These are phyloP conservation scores for Cantharis rustica DNA, from an alignment of 2,888 invertebrate genomes.

Conservation along the genomic window DNA sequence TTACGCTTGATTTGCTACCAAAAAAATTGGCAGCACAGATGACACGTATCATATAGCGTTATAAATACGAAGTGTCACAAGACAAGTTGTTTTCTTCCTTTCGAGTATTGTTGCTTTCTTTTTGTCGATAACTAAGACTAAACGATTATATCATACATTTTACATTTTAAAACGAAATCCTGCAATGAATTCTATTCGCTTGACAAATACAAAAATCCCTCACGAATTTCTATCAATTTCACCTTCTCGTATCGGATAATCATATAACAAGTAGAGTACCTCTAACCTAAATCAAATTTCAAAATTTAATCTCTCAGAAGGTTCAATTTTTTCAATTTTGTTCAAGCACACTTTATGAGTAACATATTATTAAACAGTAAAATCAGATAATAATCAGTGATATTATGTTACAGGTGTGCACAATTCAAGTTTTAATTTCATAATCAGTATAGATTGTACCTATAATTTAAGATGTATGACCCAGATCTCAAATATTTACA, in stretches of 20 bases:
- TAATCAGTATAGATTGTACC: not conserved
- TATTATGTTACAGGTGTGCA: not conserved
- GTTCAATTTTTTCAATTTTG: not conserved
- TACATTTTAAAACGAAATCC: not conserved
- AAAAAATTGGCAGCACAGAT: slow-evolving; percentile 28
- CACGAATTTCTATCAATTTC: not conserved
- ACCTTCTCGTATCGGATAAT: not conserved
- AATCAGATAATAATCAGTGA: not conserved
- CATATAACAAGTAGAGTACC: not conserved
- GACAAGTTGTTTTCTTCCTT: slow-evolving; percentile 18
- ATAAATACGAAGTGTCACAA: slow-evolving; percentile 26
- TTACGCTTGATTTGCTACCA: slow-evolving; percentile 36
- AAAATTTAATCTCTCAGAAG: not conserved
- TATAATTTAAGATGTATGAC: too few species aligned
- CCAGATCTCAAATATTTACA: too few species aligned
- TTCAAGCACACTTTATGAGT: not conserved
- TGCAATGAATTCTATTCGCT: not conserved
- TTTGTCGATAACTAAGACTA: slow-evolving; percentile 7
- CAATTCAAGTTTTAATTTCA: not conserved
- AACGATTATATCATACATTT: not conserved
- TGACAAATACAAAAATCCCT: not conserved
- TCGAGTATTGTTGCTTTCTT: slow-evolving; percentile 21
- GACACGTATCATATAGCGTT: slow-evolving; percentile 26
- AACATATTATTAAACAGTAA: not conserved
- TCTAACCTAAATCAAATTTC: not conserved